Percentiles rank a stretch among this genome's conserved stretches.
Evolutionary conservation across 1,140 invertebrate genomes (phyloP).

Genomic region (Pinna nobilis): DNA sequence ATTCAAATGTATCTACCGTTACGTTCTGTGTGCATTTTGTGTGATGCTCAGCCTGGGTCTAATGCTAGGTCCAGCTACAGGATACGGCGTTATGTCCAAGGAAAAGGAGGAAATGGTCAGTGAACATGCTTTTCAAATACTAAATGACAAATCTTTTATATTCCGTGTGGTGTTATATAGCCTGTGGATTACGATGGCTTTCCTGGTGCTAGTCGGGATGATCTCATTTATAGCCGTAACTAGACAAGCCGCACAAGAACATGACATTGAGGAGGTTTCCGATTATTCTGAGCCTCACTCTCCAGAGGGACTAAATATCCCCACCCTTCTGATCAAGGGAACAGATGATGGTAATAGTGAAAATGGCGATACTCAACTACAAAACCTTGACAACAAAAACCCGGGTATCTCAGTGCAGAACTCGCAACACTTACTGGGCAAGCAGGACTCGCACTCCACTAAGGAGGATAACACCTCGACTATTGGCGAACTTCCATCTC

Average conservation of each 20-base stretch:
- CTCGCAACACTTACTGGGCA: conserved; percentile 4
- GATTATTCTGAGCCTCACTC: conserved; percentile 36
- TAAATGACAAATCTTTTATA: conserved; percentile 29
- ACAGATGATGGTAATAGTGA: conserved; percentile 32
- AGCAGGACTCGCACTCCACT: conserved; percentile 23
- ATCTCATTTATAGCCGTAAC: conserved; percentile 5
- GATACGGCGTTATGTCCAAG: conserved; percentile 35
- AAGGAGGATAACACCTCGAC: conserved; percentile 46
- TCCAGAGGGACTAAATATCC: conserved; percentile 48
- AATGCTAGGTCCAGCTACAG: conserved; percentile 21
- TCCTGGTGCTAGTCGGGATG: conserved; percentile 21
- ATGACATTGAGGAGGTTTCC: conserved; percentile 14
- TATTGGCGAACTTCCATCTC: conserved; percentile 43
- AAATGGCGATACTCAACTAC: conserved; percentile 3
- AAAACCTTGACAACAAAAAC: conserved; percentile 14
- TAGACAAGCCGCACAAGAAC: neutral
- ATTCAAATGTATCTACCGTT: conserved; percentile 14
- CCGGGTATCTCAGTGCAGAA: neutral
- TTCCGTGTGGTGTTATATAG: conserved; percentile 32
- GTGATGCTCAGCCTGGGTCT: conserved; percentile 12
- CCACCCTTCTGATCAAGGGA: conserved; percentile 52
- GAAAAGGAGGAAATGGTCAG: neutral
- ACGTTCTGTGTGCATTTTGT: conserved; percentile 10
- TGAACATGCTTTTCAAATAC: conserved; percentile 25
- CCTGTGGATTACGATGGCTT: conserved; percentile 7